A percentile compares a stretch with the other conserved stretches of the same genome.
These are phyloP conservation scores for Empis livida DNA, from an alignment of 2,888 invertebrate species.

Conservation along the genomic window DNA sequence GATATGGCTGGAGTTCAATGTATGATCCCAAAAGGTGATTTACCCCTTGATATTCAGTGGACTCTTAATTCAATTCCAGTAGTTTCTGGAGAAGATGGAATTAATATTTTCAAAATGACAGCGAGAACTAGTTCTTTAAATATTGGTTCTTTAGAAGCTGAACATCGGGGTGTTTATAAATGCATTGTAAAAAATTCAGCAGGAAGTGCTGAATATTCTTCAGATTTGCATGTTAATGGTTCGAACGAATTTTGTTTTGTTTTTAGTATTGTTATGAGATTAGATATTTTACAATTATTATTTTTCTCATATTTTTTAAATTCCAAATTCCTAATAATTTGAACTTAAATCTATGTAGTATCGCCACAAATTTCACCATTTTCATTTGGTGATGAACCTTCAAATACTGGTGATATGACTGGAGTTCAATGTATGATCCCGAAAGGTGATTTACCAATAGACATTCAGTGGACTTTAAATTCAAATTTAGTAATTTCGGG, in stretches of 20 bases:
- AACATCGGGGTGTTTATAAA: slow-evolving; percentile 55
- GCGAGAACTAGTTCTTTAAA: slow-evolving; percentile 39
- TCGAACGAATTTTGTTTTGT: slow-evolving; percentile 11
- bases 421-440: slow-evolving; percentile 53
- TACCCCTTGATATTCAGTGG: slow-evolving; percentile 61
- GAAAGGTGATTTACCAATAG: slow-evolving; percentile 64
- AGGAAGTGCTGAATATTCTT: slow-evolving; percentile 48
- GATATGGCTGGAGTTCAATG: slow-evolving; percentile 48
- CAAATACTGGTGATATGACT: slow-evolving; percentile 46
- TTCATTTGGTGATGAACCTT: slow-evolving; percentile 43
- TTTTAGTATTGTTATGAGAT: slow-evolving; percentile 17
- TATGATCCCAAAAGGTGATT: slow-evolving; percentile 58
- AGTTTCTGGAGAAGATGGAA: slow-evolving; percentile 28
- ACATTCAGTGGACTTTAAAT: slow-evolving; percentile 53
- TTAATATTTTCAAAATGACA: slow-evolving; percentile 32
- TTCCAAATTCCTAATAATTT: background rate
- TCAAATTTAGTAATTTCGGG: slow-evolving; percentile 47
- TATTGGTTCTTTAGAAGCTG: slow-evolving; percentile 33
- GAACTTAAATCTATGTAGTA: slow-evolving; percentile 27
- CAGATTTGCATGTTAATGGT: slow-evolving; percentile 42
- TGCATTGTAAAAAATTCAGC: slow-evolving; percentile 57
- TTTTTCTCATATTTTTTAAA: slow-evolving; percentile 3
- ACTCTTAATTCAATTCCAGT: slow-evolving; percentile 43
- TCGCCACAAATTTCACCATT: slow-evolving; percentile 40
- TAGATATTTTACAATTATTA: background rate